Base-by-base conservation (phyloP, 2,888 invertebrate genomes). In the Cephus rjabovi region DNA sequence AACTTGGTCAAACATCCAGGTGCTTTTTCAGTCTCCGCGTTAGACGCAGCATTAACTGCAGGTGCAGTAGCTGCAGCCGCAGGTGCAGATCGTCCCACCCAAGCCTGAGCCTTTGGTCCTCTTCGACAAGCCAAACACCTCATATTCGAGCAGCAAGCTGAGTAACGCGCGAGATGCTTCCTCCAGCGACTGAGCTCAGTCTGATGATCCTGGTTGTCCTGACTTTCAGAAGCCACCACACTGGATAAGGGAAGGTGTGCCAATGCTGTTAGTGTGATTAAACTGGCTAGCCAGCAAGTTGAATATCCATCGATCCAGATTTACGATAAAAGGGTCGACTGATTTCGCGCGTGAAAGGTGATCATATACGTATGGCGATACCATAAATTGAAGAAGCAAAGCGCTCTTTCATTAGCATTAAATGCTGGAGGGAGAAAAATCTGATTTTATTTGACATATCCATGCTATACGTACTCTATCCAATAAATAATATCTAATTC, bases 81-180 rank as follows among this genome's bases (percentile, higher is more conserved):
- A 85, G 80, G n/a, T 74, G 79, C 4, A 82, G 75, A 11, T 82
- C 77, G 70, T 80, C 79, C 77, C 83, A 88, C 83, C 90, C 90
- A 89, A 1, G 87, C 77, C 15, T 87, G 82, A 11, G 85, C 86
- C 82, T 91, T 91, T 40, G 86, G 86, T 69, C 88, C 87, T 68
- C 87, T 87, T 9, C 88, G 88, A 78, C 90, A 90, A 0, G 89
- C 89, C 3, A 90, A 80, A 68, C 90, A 91, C 81, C 87, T 87
- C 91, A 91, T 91, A 56, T 78, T 73, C 75, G 80, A 79, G 23
- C 83, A 80, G 40, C 77, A 75, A 30, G 40, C 75, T 40, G 75
- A 78, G 73, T 68, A 75, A 31, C 37, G 78, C 34, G 81, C 82
- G 75, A 86, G 76, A 11, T 83, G 86, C 71, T 81, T 86, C 37